A percentile compares a stretch with the other conserved stretches of the same genome.
These are phyloP conservation scores for Sarotherodon lohbergeri DNA, from an alignment of 2,113 vertebrate species.

Conservation along the genomic window DNA sequence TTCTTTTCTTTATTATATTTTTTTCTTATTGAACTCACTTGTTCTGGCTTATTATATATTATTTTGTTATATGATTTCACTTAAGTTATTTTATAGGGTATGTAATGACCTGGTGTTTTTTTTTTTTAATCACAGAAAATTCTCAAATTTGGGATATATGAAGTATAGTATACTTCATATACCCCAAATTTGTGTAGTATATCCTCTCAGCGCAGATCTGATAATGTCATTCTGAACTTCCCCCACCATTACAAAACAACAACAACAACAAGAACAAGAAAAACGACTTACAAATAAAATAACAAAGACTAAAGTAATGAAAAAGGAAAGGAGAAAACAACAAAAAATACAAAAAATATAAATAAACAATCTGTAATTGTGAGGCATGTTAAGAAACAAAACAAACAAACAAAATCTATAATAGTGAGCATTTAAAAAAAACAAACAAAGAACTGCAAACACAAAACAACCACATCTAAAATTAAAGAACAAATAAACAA, in stretches of 20 bases:
- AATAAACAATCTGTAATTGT: not conserved
- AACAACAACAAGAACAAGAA: not conserved
- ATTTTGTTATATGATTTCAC: not conserved
- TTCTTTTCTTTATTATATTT: not conserved
- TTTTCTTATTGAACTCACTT: not conserved
- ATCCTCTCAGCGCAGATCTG: not conserved
- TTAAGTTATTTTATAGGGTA: not conserved
- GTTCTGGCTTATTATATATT: not conserved
- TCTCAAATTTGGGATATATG: accelerated
- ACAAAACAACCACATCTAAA: not conserved
- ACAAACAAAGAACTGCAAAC: accelerated
- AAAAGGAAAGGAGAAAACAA: not conserved
- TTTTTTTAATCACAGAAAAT: not conserved
- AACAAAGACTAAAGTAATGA: not conserved
- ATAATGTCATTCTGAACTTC: not conserved
- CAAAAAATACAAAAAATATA: not conserved
- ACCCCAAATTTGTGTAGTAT: not conserved
- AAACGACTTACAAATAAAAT: not conserved
- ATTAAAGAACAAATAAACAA: not conserved
- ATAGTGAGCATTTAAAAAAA: not conserved
- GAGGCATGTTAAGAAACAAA: not conserved
- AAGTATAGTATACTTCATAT: not conserved
- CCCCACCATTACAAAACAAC: not conserved
- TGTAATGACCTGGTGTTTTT: not conserved
- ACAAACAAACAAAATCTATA: not conserved